These are phyloP conservation scores for Cenopis cana DNA, from an alignment of 2,888 invertebrate species.

Conservation along the genomic window DNA sequence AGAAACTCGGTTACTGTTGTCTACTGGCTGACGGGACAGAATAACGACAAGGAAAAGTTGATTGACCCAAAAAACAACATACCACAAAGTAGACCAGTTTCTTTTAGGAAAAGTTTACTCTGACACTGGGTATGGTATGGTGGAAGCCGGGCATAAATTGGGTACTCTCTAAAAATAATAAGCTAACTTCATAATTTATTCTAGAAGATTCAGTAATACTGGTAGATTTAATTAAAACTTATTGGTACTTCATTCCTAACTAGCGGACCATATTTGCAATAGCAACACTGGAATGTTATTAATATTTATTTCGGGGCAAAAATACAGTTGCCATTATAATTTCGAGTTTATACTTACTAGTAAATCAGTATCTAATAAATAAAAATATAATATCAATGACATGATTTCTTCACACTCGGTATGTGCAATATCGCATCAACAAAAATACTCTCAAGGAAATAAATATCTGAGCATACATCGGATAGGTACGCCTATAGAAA, in stretches of 20 bases:
- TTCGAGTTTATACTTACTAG: not conserved
- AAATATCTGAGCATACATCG: not conserved
- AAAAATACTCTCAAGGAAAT: not conserved
- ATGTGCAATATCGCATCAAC: not conserved
- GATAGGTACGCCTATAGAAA: conserved; percentile 9
- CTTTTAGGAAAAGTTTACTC: not conserved
- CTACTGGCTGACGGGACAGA: too few species aligned
- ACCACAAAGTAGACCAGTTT: not conserved
- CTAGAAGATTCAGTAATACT: conserved; percentile 22
- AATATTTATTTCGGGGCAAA: not conserved
- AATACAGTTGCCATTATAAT: conserved; percentile 1
- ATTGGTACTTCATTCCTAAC: conserved; percentile 17
- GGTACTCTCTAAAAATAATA: conserved; percentile 2
- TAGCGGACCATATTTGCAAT: conserved; percentile 52
- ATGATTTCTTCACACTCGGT: not conserved
- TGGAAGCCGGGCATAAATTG: not conserved
- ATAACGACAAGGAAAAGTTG: too few species aligned
- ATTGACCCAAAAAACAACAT: conserved; percentile 4
- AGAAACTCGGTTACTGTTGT: too few species aligned
- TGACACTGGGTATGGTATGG: not conserved
- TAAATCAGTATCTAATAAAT: not conserved
- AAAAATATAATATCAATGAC: not conserved
- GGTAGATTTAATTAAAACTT: conserved; percentile 19
- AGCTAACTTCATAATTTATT: conserved; percentile 4
- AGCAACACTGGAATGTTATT: conserved; percentile 57